A percentile compares a stretch with the other conserved stretches of the same genome.
These are phyloP conservation scores for Lasioglossum lativentre DNA, from an alignment of 2,888 invertebrate genomes.

Conservation along the genomic window DNA sequence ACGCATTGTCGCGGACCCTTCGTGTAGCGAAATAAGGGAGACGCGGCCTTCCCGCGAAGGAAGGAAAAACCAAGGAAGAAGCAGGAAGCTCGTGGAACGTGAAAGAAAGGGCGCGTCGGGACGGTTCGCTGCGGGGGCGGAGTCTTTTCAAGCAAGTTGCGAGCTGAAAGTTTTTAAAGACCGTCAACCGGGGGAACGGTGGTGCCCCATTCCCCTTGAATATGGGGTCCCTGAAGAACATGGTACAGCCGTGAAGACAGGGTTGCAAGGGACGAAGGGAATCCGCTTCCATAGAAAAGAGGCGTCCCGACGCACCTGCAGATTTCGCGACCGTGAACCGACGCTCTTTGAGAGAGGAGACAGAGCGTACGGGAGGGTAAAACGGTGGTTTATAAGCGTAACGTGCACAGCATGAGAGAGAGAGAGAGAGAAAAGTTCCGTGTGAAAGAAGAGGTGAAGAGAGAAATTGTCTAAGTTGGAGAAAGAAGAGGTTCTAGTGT, in stretches of 20 bases:
- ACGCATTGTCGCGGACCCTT: slow-evolving; percentile 72
- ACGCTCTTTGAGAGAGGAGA: slow-evolving; percentile 15
- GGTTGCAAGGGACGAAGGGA: background rate
- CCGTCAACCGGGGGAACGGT: slow-evolving; percentile 71
- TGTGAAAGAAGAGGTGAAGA: too few relatives aligned
- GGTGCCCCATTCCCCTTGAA: background rate
- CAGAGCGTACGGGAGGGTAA: background rate
- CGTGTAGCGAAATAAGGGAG: slow-evolving; percentile 62
- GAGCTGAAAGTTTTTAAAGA: slow-evolving; percentile 80
- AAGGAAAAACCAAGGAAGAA: background rate
- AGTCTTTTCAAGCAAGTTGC: slow-evolving; percentile 76
- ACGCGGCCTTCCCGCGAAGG: slow-evolving; percentile 16
- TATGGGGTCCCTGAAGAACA: slow-evolving; percentile 21
- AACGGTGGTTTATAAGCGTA: slow-evolving; percentile 38
- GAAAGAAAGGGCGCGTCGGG: slow-evolving; percentile 44
- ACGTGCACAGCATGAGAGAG: slow-evolving; percentile 8
- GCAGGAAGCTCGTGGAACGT: slow-evolving; percentile 28
- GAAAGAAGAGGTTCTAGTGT: too few relatives aligned
- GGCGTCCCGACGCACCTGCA: slow-evolving; percentile 56
- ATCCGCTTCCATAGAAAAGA: slow-evolving; percentile 41
- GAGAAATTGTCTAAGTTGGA: too few relatives aligned
- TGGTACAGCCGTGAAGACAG: slow-evolving; percentile 38
- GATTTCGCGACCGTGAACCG: slow-evolving; percentile 46
- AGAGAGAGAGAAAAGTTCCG: too few relatives aligned
- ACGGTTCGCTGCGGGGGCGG: slow-evolving; percentile 39